These are phyloP conservation scores for Callionymus lyra DNA, from an alignment of 2,113 vertebrate species.

Conservation along the genomic window DNA sequence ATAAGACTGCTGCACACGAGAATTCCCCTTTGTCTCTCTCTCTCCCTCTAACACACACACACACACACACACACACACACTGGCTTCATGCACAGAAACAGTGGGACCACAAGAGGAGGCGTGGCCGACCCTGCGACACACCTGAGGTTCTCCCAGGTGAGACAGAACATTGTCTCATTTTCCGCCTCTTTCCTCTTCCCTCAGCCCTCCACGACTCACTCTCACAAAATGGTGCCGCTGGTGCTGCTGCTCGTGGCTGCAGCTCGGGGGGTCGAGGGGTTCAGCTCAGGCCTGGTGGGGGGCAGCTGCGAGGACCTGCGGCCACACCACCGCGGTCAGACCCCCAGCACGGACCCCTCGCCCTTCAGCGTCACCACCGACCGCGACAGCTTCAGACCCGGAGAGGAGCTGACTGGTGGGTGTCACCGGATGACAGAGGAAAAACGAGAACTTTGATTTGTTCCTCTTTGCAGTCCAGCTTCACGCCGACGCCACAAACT, in stretches of 20 bases:
- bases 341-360: neutral
- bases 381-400: constrained; percentile 13
- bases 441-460: neutral
- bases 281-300: constrained; percentile 21
- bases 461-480: constrained; percentile 47
- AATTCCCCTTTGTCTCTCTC: too few species aligned
- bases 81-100: too few species aligned
- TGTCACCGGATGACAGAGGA: neutral
- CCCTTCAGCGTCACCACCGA: constrained; percentile 17
- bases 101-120: too few species aligned
- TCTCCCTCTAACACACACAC: too few species aligned
- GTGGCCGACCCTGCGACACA: too few species aligned
- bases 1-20: too few species aligned
- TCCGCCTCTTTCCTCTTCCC: too few species aligned
- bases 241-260: constrained; percentile 12
- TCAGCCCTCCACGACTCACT: too few species aligned
- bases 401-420: constrained; percentile 47
- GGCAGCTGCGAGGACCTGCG: constrained; percentile 20
- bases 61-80: too few species aligned
- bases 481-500: neutral
- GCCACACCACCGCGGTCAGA: constrained; percentile 11
- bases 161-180: too few species aligned
- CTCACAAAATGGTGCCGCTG: neutral
- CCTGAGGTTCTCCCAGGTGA: too few species aligned
- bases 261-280: constrained; percentile 12